Evolutionary conservation across 2,888 invertebrate genomes (phyloP), one percentile per base, ranked within the genome.

Genomic region (Pomacea canaliculata): DNA sequence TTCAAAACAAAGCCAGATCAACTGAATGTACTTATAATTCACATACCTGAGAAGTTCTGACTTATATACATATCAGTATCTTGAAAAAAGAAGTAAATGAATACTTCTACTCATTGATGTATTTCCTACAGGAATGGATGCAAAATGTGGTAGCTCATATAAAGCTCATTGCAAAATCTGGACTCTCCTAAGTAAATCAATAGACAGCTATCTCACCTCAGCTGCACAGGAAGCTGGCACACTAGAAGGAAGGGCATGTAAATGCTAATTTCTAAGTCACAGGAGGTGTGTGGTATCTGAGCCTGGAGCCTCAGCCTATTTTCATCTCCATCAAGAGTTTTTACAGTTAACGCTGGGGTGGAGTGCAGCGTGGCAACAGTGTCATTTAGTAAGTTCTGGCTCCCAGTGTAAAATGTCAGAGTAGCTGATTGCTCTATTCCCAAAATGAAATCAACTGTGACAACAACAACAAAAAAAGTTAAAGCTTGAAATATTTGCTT

Each of bases 401-500:
- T 89, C 3, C 89, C 89, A 51, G 85, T 81, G 73, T 85, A 81
- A 18, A 89, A 74, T 27, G 78, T 79, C 23, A 89, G 79, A 8
- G 74, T 79, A 5, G 87, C 84, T n/a, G 82, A 80, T 77, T 88
- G 88, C 19, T 82, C 80, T 37, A 86, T 82, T 16, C 89, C 89
- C 76, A 84, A 79, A 7, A 86, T 62, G 3, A 88, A 79, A 5
- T 77, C 51, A 16, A 82, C 86, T 87, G 78, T 10, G 37, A 82
- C 77, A 62, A 67, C 27, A 62, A 51, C 23, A n/a, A 68, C 37
- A 8, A 63, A 23, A 56, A 56, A 56, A 56, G 16, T 56, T 16
- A 37, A 56, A 13, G 51, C 51, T 56, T 56, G 51, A 16, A 56
- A 56, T 4, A 2, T 13, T 56, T 56, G 51, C 12, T 56, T 56